These are phyloP conservation scores for Melitaea athalia DNA, from an alignment of 2,888 invertebrate species.

Conservation along the genomic window DNA sequence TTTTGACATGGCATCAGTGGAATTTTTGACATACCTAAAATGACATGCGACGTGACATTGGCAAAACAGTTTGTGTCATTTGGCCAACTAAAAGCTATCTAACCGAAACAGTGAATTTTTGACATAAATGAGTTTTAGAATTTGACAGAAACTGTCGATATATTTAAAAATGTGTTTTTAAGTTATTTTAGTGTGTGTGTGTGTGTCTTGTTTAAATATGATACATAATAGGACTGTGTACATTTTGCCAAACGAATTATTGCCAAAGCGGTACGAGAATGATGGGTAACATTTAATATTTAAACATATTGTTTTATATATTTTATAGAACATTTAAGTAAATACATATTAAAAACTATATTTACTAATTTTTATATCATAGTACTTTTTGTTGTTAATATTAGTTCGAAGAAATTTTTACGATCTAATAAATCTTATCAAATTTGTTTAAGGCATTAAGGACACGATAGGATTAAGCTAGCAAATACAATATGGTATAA, in stretches of 20 bases:
- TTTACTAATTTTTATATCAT: no score
- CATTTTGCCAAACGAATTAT: constrained; percentile 75
- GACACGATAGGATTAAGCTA: no score
- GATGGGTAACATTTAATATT: constrained; percentile 58
- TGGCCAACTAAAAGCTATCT: no score
- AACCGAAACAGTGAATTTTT: no score
- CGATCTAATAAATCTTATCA: neutral
- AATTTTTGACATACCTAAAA: no score
- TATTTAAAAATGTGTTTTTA: constrained; percentile 7
- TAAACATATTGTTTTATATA: neutral
- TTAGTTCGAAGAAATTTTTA: no score
- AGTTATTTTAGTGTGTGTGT: constrained; percentile 12
- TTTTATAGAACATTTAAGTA: neutral
- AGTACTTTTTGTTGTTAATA: no score
- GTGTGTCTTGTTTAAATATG: constrained; percentile 49
- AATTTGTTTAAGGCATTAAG: constrained; percentile 2
- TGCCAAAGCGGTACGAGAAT: constrained; percentile 74
- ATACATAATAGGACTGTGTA: constrained; percentile 76
- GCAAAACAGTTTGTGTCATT: no score
- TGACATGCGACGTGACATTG: no score
- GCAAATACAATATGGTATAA: no score
- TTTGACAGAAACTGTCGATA: no score
- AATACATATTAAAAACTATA: neutral
- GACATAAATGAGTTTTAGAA: no score
- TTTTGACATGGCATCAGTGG: neutral